Base-by-base conservation (phyloP, 2,113 vertebrate genomes). In the Aphyosemion australe region DNA sequence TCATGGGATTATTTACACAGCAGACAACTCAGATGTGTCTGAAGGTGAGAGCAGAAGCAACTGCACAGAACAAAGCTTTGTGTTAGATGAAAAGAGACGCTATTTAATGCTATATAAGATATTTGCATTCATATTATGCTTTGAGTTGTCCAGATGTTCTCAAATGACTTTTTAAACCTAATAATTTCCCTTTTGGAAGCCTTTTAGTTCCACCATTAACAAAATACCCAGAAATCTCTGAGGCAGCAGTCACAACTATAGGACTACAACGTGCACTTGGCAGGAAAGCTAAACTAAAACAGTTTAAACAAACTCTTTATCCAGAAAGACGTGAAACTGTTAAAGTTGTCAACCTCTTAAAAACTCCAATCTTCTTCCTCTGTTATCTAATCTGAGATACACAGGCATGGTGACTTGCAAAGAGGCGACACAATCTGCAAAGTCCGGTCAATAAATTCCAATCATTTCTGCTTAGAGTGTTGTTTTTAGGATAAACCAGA, bases 301-400 rank as follows among this genome's bases (percentile, higher is more conserved):
- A 49, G 61, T 83, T 83, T 77, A 80, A 74, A 82, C 69, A 78
- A 83, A 84, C 65, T 32, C 42, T 71, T 84, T 84, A 50, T 73
- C 62, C 54, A 59, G 70, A 47, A 76, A 66, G 52, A 57, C 53
- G 55, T 72, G 66, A 77, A 76, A 79, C 68, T 60, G 72, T 82
- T 80, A 83, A 78, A 80, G 60, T 73, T 83, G 79, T 85, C 76
- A 71, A 62, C 55, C 41, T 69, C 65, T 72, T 58, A 59, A 68
- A 65, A 61, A 52, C 51, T n/a, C n/a, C n/a, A n/a, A n/a, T n/a
- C n/a, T n/a, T 55, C 57, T 67, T 65, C 65, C 18, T 12, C 11
- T 41, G 31, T 58, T 72, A 65, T 72, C 51, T 86, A 79, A 83
- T 76, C 56, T 37, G 52, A 20, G 81, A 72, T n/a, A n/a, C n/a